Evolutionary conservation across 2,888 invertebrate species (phyloP).

Genomic region (Drosophila anceps): DNA sequence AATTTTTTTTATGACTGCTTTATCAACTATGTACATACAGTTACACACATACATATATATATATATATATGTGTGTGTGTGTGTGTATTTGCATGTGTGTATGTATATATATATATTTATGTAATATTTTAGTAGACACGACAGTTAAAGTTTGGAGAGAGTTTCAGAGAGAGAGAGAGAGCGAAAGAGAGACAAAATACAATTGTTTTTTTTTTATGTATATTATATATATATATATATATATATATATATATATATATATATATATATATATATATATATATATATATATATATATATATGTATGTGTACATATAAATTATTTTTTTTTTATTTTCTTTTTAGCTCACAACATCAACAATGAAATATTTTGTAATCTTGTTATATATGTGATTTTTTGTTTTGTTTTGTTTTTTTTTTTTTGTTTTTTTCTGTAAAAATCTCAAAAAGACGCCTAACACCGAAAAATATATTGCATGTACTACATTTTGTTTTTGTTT

Average conservation of each 20-base stretch:
- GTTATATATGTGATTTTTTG: slow-evolving; percentile 26
- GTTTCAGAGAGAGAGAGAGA: slow-evolving; percentile 58
- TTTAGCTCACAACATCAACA: slow-evolving; percentile 85
- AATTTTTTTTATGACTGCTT: slow-evolving; percentile 11
- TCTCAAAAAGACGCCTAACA: slow-evolving; percentile 86
- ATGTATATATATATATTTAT: slow-evolving; percentile 60
- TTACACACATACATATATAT: slow-evolving; percentile 11
- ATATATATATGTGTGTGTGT: slow-evolving; percentile 12
- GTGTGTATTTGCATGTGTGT: slow-evolving; percentile 14
- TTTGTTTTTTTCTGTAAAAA: slow-evolving; percentile 72
- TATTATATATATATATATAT: too few species aligned
- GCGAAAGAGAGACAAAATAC: slow-evolving; percentile 74
- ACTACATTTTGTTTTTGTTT: slow-evolving; percentile 62
- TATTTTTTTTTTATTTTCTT: slow-evolving; percentile 22
- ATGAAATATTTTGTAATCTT: slow-evolving; percentile 78
- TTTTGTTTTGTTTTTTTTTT: slow-evolving; percentile 42
- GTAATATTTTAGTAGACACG: slow-evolving; percentile 73
- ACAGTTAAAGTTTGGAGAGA: slow-evolving; percentile 69
- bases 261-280: too few species aligned
- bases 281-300: too few species aligned
- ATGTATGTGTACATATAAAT: too few species aligned
- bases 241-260: too few species aligned
- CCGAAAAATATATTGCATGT: slow-evolving; percentile 85
- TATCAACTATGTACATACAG: slow-evolving; percentile 14
- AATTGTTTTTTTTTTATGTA: slow-evolving; percentile 42